Evolutionary conservation across 2,113 vertebrate genomes (phyloP).

Genomic region (Lathamus discolor): DNA sequence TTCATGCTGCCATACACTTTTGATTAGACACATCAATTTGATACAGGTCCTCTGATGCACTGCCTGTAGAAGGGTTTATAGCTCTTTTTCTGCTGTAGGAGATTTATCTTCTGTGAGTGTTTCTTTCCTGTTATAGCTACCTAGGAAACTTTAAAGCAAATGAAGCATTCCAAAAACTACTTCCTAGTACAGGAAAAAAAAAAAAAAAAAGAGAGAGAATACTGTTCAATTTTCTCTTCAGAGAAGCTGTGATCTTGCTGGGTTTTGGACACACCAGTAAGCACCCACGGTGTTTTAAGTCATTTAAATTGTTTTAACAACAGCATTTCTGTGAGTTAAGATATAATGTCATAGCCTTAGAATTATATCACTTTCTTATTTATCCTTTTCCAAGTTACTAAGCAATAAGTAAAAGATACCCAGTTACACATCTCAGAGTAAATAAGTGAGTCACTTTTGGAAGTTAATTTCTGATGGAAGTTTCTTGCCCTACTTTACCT

Average conservation of each 20-base stretch:
- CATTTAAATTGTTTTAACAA: background rate
- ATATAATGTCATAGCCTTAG: background rate
- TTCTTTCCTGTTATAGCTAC: background rate
- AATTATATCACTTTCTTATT: background rate
- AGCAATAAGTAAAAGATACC: background rate
- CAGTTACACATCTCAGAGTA: background rate
- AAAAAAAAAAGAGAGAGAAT: accelerated
- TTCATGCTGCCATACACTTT: background rate
- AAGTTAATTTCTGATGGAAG: background rate
- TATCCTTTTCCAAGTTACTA: background rate
- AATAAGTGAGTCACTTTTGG: background rate
- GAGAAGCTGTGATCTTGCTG: background rate
- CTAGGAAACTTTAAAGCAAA: background rate
- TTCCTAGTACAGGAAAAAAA: background rate
- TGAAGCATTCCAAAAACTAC: background rate
- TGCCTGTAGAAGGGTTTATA: background rate
- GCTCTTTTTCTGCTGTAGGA: background rate
- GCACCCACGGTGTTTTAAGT: background rate
- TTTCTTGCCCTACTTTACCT: background rate
- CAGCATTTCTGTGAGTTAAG: background rate
- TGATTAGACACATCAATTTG: background rate
- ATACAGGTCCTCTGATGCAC: background rate
- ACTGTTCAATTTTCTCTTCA: background rate
- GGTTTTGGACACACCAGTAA: background rate
- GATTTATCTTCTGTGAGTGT: background rate